Conservation (phyloP, 2,797 vertebrate genomes). For the Pangasius krempfi region DNA sequence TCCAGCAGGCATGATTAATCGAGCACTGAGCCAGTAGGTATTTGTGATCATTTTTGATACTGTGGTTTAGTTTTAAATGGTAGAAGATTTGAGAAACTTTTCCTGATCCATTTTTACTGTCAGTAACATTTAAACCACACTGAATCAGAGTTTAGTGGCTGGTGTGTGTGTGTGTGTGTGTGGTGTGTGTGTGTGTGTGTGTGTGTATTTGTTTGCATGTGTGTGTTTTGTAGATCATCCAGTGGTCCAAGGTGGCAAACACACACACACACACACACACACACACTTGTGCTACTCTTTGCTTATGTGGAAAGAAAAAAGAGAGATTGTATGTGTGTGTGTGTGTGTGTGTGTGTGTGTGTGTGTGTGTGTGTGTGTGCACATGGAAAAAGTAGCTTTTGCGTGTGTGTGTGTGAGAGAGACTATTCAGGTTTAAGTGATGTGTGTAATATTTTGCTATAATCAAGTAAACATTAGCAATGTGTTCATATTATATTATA, state of each 20-base stretch:
- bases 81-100: background rate
- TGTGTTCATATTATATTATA: too few relatives aligned
- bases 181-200: background rate
- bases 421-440: background rate
- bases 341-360: constrained; percentile 6
- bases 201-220: background rate
- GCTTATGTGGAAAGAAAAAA: too few relatives aligned
- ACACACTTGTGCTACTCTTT: too few relatives aligned
- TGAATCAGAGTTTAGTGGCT: background rate
- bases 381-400: too few relatives aligned
- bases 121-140: background rate
- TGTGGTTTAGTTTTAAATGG: too few relatives aligned
- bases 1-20: constrained; percentile 57
- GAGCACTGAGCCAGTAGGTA: constrained; percentile 39
- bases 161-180: constrained; percentile 1
- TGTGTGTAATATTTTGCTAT: background rate
- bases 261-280: too few relatives aligned
- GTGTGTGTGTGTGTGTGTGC: constrained; percentile 1
- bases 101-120: background rate
- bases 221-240: background rate
- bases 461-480: background rate
- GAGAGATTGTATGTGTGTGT: background rate
- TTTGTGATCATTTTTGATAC: background rate
- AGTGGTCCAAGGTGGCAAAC: too few relatives aligned
- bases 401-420: background rate